phyloP scores from a whole-genome alignment of 1,140 invertebrate species.

The Hetaerina americana region DNA sequence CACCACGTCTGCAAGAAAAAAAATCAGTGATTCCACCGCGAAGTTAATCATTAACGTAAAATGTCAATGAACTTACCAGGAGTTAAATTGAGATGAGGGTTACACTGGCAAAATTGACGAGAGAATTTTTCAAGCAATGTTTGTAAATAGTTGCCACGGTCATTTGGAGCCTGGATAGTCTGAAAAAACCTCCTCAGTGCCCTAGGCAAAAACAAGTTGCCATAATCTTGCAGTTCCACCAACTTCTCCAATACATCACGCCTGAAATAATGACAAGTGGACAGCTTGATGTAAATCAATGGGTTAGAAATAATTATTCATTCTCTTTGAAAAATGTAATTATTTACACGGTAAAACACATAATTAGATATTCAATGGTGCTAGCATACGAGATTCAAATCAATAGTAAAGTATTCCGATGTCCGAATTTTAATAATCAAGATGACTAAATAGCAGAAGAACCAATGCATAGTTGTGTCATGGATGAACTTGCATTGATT shows the following conservation, averaged over 20 bases:
- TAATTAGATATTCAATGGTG: too few relatives aligned
- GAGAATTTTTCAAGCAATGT: constrained; percentile 37
- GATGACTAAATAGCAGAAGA: too few relatives aligned
- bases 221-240: constrained; percentile 36
- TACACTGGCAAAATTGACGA: constrained; percentile 35
- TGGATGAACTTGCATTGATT: too few relatives aligned
- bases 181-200: constrained; percentile 37
- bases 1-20: constrained; percentile 30
- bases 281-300: too few relatives aligned
- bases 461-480: too few relatives aligned
- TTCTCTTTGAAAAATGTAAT: too few relatives aligned
- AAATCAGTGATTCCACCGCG: not conserved
- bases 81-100: constrained; percentile 31
- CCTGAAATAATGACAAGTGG: constrained; percentile 25
- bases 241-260: constrained; percentile 33
- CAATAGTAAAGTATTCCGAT: too few relatives aligned
- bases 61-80: constrained; percentile 25
- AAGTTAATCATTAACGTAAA: not conserved
- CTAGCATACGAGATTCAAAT: too few relatives aligned
- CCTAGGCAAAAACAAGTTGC: constrained; percentile 36
- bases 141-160: constrained; percentile 31
- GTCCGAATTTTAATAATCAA: too few relatives aligned
- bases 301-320: too few relatives aligned
- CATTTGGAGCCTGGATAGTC: constrained; percentile 31
- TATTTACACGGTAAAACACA: too few relatives aligned